phyloP scores from a whole-genome alignment of 2,797 vertebrate species.

The Chiloscyllium punctatum region DNA sequence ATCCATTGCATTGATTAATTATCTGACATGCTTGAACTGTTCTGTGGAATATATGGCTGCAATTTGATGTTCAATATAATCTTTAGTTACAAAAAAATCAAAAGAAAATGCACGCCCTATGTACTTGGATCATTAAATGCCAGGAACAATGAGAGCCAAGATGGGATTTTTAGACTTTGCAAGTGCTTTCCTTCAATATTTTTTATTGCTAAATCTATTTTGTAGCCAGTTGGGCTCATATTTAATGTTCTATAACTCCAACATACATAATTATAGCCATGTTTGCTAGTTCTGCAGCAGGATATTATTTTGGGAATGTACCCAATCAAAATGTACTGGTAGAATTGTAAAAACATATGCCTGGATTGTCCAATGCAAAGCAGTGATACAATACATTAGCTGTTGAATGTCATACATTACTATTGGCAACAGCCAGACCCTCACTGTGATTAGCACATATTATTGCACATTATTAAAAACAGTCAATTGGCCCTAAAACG shows the following conservation, averaged over 20 bases:
- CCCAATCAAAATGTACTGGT: conserved; percentile 29
- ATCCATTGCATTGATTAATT: conserved; percentile 31
- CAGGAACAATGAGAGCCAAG: background rate
- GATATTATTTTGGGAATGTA: conserved; percentile 32
- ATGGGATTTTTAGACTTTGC: background rate
- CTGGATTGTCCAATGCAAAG: background rate
- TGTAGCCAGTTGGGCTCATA: conserved; percentile 3
- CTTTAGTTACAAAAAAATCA: background rate
- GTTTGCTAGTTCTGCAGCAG: conserved; percentile 28
- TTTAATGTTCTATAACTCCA: conserved; percentile 20
- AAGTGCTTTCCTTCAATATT: background rate
- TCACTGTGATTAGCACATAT: conserved; percentile 28
- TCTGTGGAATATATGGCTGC: background rate
- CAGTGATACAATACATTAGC: background rate
- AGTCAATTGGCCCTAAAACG: background rate
- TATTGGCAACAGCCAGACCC: background rate
- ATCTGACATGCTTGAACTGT: background rate
- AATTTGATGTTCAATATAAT: background rate
- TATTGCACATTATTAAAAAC: conserved; percentile 27
- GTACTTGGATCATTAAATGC: conserved; percentile 20
- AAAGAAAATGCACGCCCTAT: background rate
- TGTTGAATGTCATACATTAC: conserved; percentile 5
- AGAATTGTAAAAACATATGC: conserved; percentile 25
- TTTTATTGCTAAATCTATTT: conserved; percentile 9
- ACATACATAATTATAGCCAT: conserved; percentile 29